Percentiles rank a stretch among this genome's conserved stretches.
Evolutionary conservation across 2,113 vertebrate genomes (phyloP).

Genomic region (Charina bottae): DNA sequence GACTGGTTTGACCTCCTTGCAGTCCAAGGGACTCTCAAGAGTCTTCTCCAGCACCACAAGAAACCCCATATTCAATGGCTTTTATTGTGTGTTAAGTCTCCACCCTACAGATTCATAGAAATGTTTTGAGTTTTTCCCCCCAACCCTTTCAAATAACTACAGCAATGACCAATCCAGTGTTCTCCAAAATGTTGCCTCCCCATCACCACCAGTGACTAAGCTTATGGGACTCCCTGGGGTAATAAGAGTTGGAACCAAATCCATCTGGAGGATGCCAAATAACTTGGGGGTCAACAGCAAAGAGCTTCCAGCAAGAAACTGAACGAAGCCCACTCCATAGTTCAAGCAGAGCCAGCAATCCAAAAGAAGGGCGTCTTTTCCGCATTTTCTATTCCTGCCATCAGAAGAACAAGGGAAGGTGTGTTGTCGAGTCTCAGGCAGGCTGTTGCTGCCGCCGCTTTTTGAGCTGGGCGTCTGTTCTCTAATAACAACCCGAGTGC

Average conservation of each 20-base stretch:
- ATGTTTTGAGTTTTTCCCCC: neutral
- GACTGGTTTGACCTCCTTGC: too few relatives aligned
- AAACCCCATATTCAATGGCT: neutral
- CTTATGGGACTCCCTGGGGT: neutral
- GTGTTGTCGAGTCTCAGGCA: too few relatives aligned
- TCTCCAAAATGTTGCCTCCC: neutral
- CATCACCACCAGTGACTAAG: neutral
- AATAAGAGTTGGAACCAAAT: neutral
- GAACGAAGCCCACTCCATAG: neutral
- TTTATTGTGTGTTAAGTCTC: neutral
- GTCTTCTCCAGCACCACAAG: too few relatives aligned
- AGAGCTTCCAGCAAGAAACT: neutral
- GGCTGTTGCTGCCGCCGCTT: too few relatives aligned
- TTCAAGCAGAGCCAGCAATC: neutral
- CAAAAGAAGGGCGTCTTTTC: neutral
- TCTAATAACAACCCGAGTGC: neutral
- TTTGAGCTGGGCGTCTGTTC: neutral
- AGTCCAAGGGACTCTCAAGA: too few relatives aligned
- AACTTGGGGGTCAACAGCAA: neutral
- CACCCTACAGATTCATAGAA: neutral
- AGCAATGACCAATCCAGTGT: neutral
- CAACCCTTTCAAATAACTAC: neutral
- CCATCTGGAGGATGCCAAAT: neutral
- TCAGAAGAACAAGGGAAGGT: neutral
- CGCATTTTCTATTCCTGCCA: neutral